A percentile compares a stretch with the other conserved stretches of the same genome.
phyloP scores from a whole-genome alignment of 2,797 vertebrate species.

The Amazonetta brasiliensis region DNA sequence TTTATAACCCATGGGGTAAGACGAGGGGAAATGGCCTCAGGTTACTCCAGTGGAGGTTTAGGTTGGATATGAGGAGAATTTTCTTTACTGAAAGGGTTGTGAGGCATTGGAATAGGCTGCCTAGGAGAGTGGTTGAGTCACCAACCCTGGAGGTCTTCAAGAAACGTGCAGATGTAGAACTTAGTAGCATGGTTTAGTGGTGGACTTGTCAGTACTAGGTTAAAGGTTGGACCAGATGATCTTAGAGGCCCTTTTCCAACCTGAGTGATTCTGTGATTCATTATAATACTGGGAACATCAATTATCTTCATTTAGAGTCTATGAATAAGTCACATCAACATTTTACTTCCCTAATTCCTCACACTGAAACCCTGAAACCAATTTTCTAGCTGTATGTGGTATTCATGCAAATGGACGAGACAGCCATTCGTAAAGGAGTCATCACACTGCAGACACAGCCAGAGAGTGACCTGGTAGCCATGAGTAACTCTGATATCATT shows the following conservation, averaged over 20 bases:
- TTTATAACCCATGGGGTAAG: not conserved
- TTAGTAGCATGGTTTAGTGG: no score
- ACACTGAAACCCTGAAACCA: slow-evolving; percentile 56
- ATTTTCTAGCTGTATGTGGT: slow-evolving; percentile 44
- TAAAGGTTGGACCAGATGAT: no score
- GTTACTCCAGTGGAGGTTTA: no score
- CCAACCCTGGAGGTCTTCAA: no score
- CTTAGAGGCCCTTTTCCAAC: no score
- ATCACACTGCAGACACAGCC: slow-evolving; percentile 39
- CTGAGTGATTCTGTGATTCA: not conserved
- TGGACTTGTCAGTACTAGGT: no score
- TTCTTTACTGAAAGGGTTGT: no score
- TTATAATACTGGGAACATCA: slow-evolving; percentile 12
- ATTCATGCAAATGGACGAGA: slow-evolving; percentile 62
- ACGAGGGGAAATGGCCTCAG: no score
- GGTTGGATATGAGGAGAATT: no score
- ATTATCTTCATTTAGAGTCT: slow-evolving; percentile 41
- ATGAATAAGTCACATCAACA: slow-evolving; percentile 36
- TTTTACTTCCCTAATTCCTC: slow-evolving; percentile 48
- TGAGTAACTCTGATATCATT: slow-evolving; percentile 54
- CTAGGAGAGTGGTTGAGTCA: no score
- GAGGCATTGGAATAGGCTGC: no score
- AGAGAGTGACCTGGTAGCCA: slow-evolving; percentile 24
- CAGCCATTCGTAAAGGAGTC: slow-evolving; percentile 41
- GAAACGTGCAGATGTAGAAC: no score